These are phyloP conservation scores for Sebastes diploproa DNA, from an alignment of 2,797 vertebrate genomes.

Conservation along the genomic window DNA sequence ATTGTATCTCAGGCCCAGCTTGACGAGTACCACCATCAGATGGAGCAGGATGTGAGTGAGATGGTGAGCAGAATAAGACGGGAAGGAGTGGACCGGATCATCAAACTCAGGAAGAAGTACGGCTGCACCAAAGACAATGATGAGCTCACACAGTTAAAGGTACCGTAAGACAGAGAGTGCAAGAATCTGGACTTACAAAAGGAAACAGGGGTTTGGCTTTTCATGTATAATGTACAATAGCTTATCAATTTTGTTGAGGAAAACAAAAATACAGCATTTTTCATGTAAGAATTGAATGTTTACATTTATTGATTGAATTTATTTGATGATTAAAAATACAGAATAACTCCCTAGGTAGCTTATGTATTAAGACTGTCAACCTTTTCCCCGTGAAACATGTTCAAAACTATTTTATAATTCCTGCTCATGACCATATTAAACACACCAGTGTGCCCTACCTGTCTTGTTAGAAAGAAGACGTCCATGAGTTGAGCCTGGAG, in stretches of 20 bases:
- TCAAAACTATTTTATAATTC: neutral
- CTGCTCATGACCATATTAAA: neutral
- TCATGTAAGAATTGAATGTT: neutral
- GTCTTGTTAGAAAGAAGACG: constrained; percentile 72
- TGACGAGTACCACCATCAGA: constrained; percentile 72
- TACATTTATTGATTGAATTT: neutral
- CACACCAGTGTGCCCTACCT: neutral
- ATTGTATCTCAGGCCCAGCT: constrained; percentile 71
- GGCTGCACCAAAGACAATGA: constrained; percentile 67
- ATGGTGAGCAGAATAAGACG: constrained; percentile 76
- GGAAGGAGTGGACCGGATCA: constrained; percentile 74
- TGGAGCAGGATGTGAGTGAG: constrained; percentile 76
- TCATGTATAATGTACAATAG: neutral
- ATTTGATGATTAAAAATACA: neutral
- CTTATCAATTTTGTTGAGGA: too few species aligned
- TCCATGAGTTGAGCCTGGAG: constrained; percentile 72
- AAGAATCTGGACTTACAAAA: neutral
- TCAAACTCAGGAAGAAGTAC: constrained; percentile 77
- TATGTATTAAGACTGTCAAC: neutral
- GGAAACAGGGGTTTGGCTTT: neutral
- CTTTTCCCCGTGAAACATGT: neutral
- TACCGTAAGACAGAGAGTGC: neutral
- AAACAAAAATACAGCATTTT: neutral
- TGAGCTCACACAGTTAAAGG: constrained; percentile 64
- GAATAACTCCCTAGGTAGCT: neutral